Percentiles rank a stretch among this genome's conserved stretches.
phyloP scores from a whole-genome alignment of 2,113 vertebrate genomes.

The Bubo bubo region DNA sequence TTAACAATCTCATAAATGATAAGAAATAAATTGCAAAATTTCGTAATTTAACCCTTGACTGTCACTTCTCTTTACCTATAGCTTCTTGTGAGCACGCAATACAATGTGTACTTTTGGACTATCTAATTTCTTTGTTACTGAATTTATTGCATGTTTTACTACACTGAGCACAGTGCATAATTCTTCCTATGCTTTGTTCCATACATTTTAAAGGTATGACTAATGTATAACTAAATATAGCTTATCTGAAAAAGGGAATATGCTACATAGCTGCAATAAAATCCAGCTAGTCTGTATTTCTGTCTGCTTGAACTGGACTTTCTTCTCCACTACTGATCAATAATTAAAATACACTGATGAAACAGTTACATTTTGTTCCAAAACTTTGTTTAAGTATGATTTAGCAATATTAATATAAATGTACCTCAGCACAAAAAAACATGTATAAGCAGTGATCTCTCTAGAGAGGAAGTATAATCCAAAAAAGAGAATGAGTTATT shows the following conservation, averaged over 20 bases:
- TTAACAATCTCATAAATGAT: constrained; percentile 80
- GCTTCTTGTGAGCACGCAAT: constrained; percentile 12
- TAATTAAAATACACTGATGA: not conserved
- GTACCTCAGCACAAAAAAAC: not conserved
- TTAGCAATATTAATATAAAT: not conserved
- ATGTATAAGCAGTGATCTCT: not conserved
- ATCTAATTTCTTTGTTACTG: not conserved
- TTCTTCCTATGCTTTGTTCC: not conserved
- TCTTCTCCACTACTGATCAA: not conserved
- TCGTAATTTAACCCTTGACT: constrained; percentile 75
- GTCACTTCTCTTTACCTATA: constrained; percentile 62
- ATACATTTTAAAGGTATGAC: not conserved
- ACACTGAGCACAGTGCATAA: not conserved
- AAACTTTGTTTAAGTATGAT: not conserved
- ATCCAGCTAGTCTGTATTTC: not conserved
- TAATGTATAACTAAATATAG: not conserved
- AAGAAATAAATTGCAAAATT: constrained; percentile 77
- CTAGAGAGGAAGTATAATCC: not conserved
- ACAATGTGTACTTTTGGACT: not conserved
- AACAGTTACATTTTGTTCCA: not conserved
- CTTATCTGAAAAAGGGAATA: not conserved
- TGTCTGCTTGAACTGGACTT: not conserved
- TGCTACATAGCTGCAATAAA: not conserved
- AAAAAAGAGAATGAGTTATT: not conserved
- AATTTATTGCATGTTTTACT: not conserved